Evolutionary conservation across 2,888 invertebrate genomes (phyloP), one percentile per base, ranked within the genome.

Genomic region (Ophioninae sp.): DNA sequence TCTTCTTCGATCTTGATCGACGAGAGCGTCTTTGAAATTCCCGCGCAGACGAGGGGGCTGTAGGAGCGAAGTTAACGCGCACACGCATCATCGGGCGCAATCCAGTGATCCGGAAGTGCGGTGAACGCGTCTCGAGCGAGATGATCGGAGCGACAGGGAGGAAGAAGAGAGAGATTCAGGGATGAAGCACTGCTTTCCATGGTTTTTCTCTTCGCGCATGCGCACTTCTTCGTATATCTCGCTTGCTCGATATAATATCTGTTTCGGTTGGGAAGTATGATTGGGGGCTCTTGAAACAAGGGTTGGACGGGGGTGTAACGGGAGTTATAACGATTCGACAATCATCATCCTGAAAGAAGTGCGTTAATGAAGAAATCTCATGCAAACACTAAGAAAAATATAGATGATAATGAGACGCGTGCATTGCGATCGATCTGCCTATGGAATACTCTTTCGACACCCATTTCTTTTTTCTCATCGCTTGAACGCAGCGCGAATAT

Each of bases 321-420:
- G 82, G 69, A 84, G 72, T 73, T 86, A 86, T 73, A 86, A 82
- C 83, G 82, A 81, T 88, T 78, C 71, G 68, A 69, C 69, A 75
- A 51, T 51, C 51, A 79, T 58, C 75, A 44, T 74, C 87, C 91
- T 91, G 91, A 59, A 91, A 90, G 80, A 90, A 90, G 85, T 61
- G 77, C 13, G 75, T 89, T 88, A 87, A 87, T 84, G 17, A 80
- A 20, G 68, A 65, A 79, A 72, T 75, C 73, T 17, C 51, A 17
- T 51, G 51, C 51, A 51, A 51, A 51, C 51, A 51, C n/a, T 67
- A 93, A 91, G 93, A 93, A 30, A 30, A 30, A 81, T 90, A 88
- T 20, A 37, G n/a, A 17, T 56, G 56, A 23, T 20, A 51, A 23
- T 56, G 20, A 37, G n/a, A n/a, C 30, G 58, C 56, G 9, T 30